phyloP scores from a whole-genome alignment of 2,888 invertebrate species.

The Callinectes sapidus region DNA sequence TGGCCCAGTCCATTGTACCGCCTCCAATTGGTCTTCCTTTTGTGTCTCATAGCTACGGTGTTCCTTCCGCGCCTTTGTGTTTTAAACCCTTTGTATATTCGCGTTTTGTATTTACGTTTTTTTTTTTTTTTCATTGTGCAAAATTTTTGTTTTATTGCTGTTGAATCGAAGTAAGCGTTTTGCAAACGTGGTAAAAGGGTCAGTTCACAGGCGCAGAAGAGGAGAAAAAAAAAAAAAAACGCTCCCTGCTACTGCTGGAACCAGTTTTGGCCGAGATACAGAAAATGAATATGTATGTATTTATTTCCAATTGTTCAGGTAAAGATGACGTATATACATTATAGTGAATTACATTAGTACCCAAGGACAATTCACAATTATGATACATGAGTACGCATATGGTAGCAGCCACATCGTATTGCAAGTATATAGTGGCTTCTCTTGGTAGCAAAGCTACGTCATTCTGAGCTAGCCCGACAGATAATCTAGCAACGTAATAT shows the following conservation, averaged over 20 bases:
- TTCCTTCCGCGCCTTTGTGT: neutral
- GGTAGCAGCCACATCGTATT: too few relatives aligned
- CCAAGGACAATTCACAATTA: too few relatives aligned
- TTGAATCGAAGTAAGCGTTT: slow-evolving; percentile 11
- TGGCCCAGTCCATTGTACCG: neutral
- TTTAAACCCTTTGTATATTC: slow-evolving; percentile 11
- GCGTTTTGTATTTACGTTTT: neutral
- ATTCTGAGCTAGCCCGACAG: neutral
- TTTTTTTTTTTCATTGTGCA: neutral
- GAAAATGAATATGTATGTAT: too few relatives aligned
- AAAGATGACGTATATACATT: too few relatives aligned
- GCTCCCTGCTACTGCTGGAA: neutral
- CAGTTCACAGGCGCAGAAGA: neutral
- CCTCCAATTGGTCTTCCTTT: neutral
- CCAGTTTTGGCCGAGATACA: neutral
- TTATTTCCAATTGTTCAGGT: too few relatives aligned
- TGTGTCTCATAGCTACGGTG: neutral
- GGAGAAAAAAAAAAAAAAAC: neutral
- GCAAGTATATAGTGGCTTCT: neutral
- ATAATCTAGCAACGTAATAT: neutral
- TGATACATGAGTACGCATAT: too few relatives aligned
- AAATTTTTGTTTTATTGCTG: neutral
- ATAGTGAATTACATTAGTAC: too few relatives aligned
- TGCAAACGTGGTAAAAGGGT: neutral
- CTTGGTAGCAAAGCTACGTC: neutral